phyloP scores from a whole-genome alignment of 2,888 invertebrate genomes.

The Beris morrisii region DNA sequence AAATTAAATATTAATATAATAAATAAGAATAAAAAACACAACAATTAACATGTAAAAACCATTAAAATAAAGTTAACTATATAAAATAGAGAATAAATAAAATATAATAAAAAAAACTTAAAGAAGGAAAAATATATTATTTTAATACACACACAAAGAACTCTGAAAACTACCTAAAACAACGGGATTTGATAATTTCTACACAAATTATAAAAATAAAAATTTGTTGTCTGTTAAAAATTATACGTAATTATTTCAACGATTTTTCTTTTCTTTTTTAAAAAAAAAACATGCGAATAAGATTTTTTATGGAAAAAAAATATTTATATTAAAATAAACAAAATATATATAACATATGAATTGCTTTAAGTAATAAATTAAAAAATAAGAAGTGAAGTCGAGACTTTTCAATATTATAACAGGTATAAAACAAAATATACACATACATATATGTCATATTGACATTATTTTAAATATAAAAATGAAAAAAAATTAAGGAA shows the following conservation, averaged over 20 bases:
- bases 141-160: not conserved
- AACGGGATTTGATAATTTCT: slow-evolving; percentile 37
- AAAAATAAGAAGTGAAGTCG: not conserved
- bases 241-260: not conserved
- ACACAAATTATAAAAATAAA: not conserved
- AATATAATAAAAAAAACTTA: slow-evolving; percentile 12
- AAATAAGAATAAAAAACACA: not conserved
- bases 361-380: slow-evolving; percentile 30
- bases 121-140: slow-evolving; percentile 10
- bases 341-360: slow-evolving; percentile 31
- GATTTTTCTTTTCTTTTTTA: slow-evolving; percentile 10
- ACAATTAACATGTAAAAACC: not conserved
- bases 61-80: slow-evolving; percentile 13
- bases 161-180: slow-evolving; percentile 11
- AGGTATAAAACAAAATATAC: slow-evolving; percentile 22
- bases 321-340: slow-evolving; percentile 9
- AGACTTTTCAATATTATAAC: slow-evolving; percentile 15
- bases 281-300: not conserved
- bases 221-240: not conserved
- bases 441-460: slow-evolving; percentile 33
- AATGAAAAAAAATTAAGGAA: slow-evolving; percentile 26
- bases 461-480: slow-evolving; percentile 35
- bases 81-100: not conserved
- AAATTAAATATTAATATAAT: not conserved
- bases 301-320: slow-evolving; percentile 6